Conservation (phyloP, 2,113 vertebrate genomes). For the Panthera uncia region DNA sequence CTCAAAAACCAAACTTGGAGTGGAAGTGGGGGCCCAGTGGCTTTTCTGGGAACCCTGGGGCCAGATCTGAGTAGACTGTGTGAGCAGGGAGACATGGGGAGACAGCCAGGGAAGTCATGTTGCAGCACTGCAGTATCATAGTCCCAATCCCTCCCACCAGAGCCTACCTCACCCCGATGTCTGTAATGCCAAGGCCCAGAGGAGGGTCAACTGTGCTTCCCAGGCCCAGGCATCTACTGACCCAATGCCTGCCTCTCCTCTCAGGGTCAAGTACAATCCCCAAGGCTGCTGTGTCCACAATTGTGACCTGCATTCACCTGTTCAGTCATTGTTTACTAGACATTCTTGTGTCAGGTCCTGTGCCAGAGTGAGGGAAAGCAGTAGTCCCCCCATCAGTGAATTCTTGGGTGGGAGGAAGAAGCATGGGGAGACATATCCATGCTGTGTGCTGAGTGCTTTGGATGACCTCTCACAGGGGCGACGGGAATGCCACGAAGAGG, state of each 20-base stretch:
- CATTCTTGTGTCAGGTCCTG: background rate
- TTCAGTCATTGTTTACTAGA: too few species aligned
- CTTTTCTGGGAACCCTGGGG: background rate
- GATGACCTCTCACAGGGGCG: background rate
- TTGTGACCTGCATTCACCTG: background rate
- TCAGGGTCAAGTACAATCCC: background rate
- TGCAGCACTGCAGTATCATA: background rate
- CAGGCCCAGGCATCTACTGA: background rate
- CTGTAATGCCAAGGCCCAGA: background rate
- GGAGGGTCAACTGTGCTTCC: background rate
- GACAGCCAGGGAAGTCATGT: background rate
- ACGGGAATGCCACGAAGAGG: background rate
- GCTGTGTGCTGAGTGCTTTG: background rate
- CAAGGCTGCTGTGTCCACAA: background rate
- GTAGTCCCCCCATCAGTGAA: background rate
- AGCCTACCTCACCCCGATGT: background rate
- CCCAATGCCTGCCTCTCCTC: background rate
- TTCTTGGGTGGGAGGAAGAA: background rate
- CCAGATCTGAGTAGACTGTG: background rate
- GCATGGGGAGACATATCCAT: too few species aligned
- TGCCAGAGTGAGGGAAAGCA: background rate
- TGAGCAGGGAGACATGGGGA: background rate
- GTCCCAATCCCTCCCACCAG: background rate
- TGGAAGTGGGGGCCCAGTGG: fast-evolving
- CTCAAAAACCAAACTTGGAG: background rate